Evolutionary conservation across 2,113 vertebrate species (phyloP).

Genomic region (Elgaria multicarinata): DNA sequence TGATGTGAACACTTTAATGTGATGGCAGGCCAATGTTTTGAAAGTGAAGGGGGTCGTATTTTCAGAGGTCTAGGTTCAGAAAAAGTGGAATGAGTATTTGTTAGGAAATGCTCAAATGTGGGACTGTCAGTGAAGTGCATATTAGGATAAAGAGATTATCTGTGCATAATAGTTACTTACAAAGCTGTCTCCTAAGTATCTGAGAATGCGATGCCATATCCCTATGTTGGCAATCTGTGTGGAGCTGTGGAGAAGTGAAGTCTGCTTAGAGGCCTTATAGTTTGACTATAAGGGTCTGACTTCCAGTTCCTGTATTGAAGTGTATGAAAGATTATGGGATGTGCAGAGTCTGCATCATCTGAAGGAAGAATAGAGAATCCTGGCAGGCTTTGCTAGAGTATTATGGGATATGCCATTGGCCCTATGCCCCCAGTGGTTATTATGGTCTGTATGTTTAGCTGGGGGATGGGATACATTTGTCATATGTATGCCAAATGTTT

Average conservation of each 20-base stretch:
- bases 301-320: background rate
- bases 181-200: background rate
- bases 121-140: background rate
- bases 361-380: conserved; percentile 25
- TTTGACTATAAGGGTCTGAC: background rate
- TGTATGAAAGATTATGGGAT: conserved; percentile 31
- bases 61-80: background rate
- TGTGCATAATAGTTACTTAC: background rate
- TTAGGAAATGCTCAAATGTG: background rate
- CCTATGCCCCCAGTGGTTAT: conserved; percentile 24
- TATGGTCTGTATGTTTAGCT: background rate
- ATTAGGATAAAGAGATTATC: background rate
- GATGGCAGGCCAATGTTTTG: background rate
- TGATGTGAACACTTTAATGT: background rate
- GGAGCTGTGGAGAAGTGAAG: background rate
- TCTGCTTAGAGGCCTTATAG: background rate
- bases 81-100: background rate
- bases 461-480: background rate
- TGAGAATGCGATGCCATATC: background rate
- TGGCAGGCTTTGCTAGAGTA: conserved; percentile 53
- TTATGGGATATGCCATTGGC: conserved; percentile 62
- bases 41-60: background rate
- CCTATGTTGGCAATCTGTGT: background rate
- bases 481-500: background rate
- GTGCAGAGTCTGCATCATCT: conserved; percentile 16